phyloP scores from a whole-genome alignment of 2,113 vertebrate genomes.

The Istiophorus platypterus region DNA sequence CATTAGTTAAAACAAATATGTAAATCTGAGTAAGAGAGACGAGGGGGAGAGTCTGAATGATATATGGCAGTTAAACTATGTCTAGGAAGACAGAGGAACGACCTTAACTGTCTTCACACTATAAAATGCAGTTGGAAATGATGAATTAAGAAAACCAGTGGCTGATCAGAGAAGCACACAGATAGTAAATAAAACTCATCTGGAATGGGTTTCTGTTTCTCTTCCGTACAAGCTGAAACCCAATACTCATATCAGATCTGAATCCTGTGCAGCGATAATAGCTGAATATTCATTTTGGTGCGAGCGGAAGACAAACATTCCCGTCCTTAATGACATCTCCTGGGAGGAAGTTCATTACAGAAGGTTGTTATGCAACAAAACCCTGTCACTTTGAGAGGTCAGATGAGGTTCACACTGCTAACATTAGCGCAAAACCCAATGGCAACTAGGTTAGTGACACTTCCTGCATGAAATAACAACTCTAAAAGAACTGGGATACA shows the following conservation, averaged over 20 bases:
- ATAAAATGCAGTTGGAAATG: constrained; percentile 45
- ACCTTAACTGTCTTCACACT: constrained; percentile 45
- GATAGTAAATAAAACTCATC: constrained; percentile 66
- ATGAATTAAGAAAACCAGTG: constrained; percentile 45
- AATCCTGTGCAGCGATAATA: constrained; percentile 73
- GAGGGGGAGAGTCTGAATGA: constrained; percentile 46
- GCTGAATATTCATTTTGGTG: constrained; percentile 82
- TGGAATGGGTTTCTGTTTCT: constrained; percentile 58
- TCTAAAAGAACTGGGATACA: constrained; percentile 53
- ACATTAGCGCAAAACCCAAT: constrained; percentile 67
- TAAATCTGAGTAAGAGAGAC: constrained; percentile 67
- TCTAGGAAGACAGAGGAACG: constrained; percentile 41
- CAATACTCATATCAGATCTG: constrained; percentile 74
- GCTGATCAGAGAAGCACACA: constrained; percentile 53
- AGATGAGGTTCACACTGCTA: constrained; percentile 78
- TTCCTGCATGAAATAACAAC: constrained; percentile 63
- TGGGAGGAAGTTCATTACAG: constrained; percentile 82
- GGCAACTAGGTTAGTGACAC: constrained; percentile 74
- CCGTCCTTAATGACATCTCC: constrained; percentile 82
- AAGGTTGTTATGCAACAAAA: constrained; percentile 76
- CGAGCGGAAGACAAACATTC: constrained; percentile 82
- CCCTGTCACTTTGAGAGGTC: constrained; percentile 79
- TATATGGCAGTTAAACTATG: constrained; percentile 55
- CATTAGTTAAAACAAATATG: constrained; percentile 77
- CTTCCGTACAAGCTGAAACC: constrained; percentile 62